Evolutionary conservation across 1,140 invertebrate genomes (phyloP).

Genomic region (Semibalanus balanoides): DNA sequence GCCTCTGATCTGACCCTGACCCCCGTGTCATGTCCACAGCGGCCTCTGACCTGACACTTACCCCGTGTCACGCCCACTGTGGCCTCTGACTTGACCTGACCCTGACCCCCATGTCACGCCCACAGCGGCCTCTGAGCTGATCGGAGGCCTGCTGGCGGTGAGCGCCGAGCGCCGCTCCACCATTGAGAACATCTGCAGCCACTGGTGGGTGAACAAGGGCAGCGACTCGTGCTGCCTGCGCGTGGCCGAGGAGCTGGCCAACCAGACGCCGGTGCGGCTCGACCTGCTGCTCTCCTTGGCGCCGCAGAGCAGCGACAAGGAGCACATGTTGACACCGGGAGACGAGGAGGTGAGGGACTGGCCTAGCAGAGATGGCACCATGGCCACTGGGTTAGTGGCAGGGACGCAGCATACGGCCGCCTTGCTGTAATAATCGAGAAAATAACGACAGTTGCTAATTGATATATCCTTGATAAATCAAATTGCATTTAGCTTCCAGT

Average conservation of each 20-base stretch:
- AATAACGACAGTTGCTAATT: too few species aligned
- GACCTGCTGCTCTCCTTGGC: slow-evolving; percentile 73
- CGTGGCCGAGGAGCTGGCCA: slow-evolving; percentile 71
- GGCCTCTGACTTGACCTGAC: slow-evolving; percentile 23
- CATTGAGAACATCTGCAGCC: slow-evolving; percentile 82
- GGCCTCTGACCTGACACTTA: too few species aligned
- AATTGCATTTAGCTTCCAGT: too few species aligned
- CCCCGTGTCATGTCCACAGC: too few species aligned
- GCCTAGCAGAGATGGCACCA: too few species aligned
- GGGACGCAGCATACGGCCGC: too few species aligned
- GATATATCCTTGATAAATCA: too few species aligned
- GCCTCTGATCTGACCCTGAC: slow-evolving; percentile 21
- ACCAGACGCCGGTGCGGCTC: slow-evolving; percentile 71
- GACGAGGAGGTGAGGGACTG: slow-evolving; percentile 18
- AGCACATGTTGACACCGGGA: slow-evolving; percentile 22
- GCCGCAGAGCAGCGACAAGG: slow-evolving; percentile 33
- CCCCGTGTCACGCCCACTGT: too few species aligned
- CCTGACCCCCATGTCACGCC: neutral
- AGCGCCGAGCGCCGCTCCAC: slow-evolving; percentile 74
- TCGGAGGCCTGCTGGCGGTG: slow-evolving; percentile 84
- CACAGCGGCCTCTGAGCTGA: slow-evolving; percentile 80
- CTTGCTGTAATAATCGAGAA: too few species aligned
- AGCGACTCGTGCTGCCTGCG: slow-evolving; percentile 69
- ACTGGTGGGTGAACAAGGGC: slow-evolving; percentile 82
- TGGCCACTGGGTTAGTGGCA: too few species aligned